Base-by-base conservation (phyloP, 92 coral and sea anemone genomes). In the Zoanthus gigantus region DNA sequence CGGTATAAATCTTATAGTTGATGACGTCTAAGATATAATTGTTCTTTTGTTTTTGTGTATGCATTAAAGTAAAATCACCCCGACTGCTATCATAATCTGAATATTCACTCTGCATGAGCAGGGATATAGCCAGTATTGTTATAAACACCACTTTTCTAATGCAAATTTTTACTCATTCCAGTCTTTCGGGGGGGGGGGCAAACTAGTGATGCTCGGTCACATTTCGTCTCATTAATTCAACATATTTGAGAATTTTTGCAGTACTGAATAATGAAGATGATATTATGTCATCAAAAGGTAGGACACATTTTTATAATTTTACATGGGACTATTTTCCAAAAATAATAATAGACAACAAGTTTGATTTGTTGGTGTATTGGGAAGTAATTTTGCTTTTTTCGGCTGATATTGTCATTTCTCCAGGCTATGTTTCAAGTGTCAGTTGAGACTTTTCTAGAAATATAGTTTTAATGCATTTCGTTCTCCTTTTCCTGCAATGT, bases 261-360 rank as follows among this genome's bases (percentile, higher is more conserved):
- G 60, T 89, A 3, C 67, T 83, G 54, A 89, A 89, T 50, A 83
- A 83, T 61, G 76, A 82, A 45, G 76, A 82, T 7, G 92, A 89
- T 82, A 83, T 83, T 6, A 78, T 80, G 85, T 45, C 66, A 61
- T 85, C 88, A 48, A 87, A 87, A 87, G 84, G 85, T 77, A 73
- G 30, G 42, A 6, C 56, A 16, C 48, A 73, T 32, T 17, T 14
- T 75, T 45, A 18, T 47, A 23, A 23, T 23, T 23, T 23, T 23
- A 23, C 23, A 23, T 23, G 23, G 23, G 23, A 23, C 23, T 23
- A 23, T 23, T 23, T 23, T 23, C 23, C 23, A 23, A 23, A 23
- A 23, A 23, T 23, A 23, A 23, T 23, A 34, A 34, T 3, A 3
- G 3, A 3, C 3, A 34, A 34, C 1, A 34, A 34, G 1, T 34